Evolutionary conservation across 2,888 invertebrate genomes (phyloP).

Genomic region (Leptopterna dolabrata): DNA sequence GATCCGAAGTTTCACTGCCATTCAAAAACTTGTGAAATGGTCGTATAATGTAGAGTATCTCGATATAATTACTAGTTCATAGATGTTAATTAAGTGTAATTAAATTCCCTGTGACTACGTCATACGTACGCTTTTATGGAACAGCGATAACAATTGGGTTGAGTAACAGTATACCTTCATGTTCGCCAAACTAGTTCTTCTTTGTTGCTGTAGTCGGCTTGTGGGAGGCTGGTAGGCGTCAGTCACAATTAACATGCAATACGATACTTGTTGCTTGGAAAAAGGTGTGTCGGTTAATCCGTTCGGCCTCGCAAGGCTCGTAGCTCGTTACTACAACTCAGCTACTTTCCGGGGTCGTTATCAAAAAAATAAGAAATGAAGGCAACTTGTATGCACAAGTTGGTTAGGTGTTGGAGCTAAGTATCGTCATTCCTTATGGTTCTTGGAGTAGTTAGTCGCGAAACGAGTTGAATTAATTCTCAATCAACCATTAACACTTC

Average conservation of each 20-base stretch:
- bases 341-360: neutral
- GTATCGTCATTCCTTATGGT: neutral
- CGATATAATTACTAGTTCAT: neutral
- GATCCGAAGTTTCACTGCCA: too few species aligned
- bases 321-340: neutral
- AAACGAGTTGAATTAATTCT: neutral
- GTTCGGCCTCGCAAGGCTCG: neutral
- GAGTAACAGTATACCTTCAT: neutral
- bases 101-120: neutral
- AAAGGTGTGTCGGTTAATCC: neutral
- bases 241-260: slow-evolving; percentile 38
- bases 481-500: neutral
- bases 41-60: neutral
- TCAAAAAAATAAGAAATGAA: slow-evolving; percentile 1
- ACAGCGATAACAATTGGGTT: neutral
- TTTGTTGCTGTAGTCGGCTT: neutral
- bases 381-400: neutral
- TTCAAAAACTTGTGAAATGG: too few species aligned
- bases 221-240: slow-evolving; percentile 40
- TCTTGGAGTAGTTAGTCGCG: neutral
- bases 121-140: neutral
- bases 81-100: neutral
- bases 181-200: neutral
- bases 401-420: neutral
- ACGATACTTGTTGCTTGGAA: slow-evolving; percentile 7